A percentile compares a stretch with the other conserved stretches of the same genome.
Conservation (phyloP, 2,113 vertebrate genomes). For the Silurus glanis region DNA sequence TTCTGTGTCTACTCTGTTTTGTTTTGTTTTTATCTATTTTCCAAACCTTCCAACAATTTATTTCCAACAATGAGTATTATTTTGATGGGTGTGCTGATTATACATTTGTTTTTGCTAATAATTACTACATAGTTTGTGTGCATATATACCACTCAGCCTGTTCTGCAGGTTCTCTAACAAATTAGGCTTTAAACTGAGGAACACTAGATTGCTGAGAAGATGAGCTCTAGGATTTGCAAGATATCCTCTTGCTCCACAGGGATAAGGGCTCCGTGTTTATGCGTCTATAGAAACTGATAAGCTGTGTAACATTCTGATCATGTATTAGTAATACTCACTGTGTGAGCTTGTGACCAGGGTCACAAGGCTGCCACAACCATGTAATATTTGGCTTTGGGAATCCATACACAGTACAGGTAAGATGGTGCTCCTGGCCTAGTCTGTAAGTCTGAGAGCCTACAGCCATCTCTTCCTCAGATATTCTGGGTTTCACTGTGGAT, state of each 20-base stretch:
- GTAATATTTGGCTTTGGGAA: constrained; percentile 72
- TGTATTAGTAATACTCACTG: constrained; percentile 59
- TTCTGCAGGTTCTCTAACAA: constrained; percentile 62
- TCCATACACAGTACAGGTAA: constrained; percentile 78
- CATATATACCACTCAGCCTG: constrained; percentile 53
- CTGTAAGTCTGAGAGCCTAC: constrained; percentile 60
- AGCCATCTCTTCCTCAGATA: constrained; percentile 77
- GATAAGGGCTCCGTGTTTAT: constrained; percentile 43
- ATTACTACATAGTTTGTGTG: not conserved
- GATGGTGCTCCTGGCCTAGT: constrained; percentile 65
- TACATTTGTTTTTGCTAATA: constrained; percentile 48
- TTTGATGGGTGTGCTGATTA: constrained; percentile 53
- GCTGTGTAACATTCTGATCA: not conserved
- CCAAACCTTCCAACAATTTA: constrained; percentile 54
- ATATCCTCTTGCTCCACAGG: constrained; percentile 45
- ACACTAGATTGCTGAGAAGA: constrained; percentile 40
- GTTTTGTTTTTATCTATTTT: not conserved
- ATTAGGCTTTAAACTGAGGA: constrained; percentile 52
- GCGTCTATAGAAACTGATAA: constrained; percentile 26
- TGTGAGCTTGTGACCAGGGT: constrained; percentile 35
- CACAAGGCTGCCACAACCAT: constrained; percentile 87
- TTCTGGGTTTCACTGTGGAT: constrained; percentile 73
- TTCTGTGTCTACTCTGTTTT: not conserved
- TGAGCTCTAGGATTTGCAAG: constrained; percentile 52
- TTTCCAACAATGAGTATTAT: constrained; percentile 58